Evolutionary conservation across 2,888 invertebrate genomes (phyloP).

Genomic region (Tuberolachnus salignus): DNA sequence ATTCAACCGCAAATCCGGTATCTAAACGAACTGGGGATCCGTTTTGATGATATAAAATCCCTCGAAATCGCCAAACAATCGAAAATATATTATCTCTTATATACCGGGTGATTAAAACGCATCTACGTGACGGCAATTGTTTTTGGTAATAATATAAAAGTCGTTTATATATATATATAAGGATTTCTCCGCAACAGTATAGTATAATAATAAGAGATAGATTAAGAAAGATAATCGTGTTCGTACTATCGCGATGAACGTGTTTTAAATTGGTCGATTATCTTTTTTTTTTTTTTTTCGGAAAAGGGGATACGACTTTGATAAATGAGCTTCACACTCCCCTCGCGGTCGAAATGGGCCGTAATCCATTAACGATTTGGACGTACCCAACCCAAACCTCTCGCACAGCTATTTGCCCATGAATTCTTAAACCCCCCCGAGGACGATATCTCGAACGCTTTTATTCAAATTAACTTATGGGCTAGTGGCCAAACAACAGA

Average conservation of each 20-base stretch:
- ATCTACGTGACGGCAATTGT: neutral
- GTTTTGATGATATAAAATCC: too few species aligned
- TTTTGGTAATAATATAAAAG: too few species aligned
- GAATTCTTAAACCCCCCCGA: slow-evolving; percentile 45
- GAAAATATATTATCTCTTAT: too few species aligned
- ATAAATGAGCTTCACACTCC: slow-evolving; percentile 50
- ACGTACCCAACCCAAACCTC: slow-evolving; percentile 35
- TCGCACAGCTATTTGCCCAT: slow-evolving; percentile 26
- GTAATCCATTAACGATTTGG: slow-evolving; percentile 55
- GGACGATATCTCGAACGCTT: slow-evolving; percentile 45
- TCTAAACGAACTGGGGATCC: too few species aligned
- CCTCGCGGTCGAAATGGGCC: neutral
- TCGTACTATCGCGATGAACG: slow-evolving; percentile 26
- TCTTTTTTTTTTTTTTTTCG: slow-evolving; percentile 33
- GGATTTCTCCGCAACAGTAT: neutral
- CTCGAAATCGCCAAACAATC: neutral
- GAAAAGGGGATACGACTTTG: slow-evolving; percentile 46
- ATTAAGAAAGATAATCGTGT: slow-evolving; percentile 25
- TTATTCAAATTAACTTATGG: slow-evolving; percentile 49
- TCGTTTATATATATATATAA: too few species aligned
- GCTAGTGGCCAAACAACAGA: slow-evolving; percentile 31
- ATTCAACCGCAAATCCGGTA: too few species aligned
- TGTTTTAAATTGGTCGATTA: slow-evolving; percentile 55
- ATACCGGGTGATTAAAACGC: slow-evolving; percentile 15
- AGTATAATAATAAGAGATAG: slow-evolving; percentile 6